Evolutionary conservation across 2,797 vertebrate species (phyloP), one percentile per base, ranked within the genome.

Genomic region (Rhinella marina): DNA sequence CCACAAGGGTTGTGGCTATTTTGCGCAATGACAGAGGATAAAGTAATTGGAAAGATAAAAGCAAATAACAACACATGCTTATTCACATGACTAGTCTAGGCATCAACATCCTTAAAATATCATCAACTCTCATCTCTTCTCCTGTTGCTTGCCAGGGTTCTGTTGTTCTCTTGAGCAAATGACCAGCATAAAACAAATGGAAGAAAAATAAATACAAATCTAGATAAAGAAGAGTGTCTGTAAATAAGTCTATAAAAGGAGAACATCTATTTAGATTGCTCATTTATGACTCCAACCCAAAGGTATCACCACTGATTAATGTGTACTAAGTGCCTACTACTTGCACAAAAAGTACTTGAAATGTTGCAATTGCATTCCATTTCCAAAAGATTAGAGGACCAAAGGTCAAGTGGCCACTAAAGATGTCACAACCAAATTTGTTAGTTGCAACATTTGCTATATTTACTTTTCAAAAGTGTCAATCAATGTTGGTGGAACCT

Each of bases 381-480:
- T 73, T 84, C 48, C 25, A 73, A 84, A 59, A 41, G 68, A 84
- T 73, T 59, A 73, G 52, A 59, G 12, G 68, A 52, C 56, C 27
- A 54, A 84, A 84, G 68, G 68, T 73, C 68, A 84, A 73, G 70
- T 84, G 70, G 14, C 66, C 54, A 75, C 21, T n/a, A n/a, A 29
- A 48, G 61, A 81, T 66, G 13, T 81, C 19, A 25, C 48, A 62
- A 19, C 6, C 78, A 61, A 13, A 11, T 62, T 62, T 81, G 19
- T 62, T 21, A 32, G 54, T 59, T 61, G 56, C 27, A 80, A 48
- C 56, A 62, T 81, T 81, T 81, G 61, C 78, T 81, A 81, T 81
- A 61, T 61, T 81, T 81, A 81, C 57, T 57, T 23, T n/a, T 23
- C 9, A 61, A 61, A 64, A n/a, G 23, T 64, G 59, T 9, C n/a